Evolutionary conservation across 2,888 invertebrate species (phyloP).

Genomic region (Philereme transversata): DNA sequence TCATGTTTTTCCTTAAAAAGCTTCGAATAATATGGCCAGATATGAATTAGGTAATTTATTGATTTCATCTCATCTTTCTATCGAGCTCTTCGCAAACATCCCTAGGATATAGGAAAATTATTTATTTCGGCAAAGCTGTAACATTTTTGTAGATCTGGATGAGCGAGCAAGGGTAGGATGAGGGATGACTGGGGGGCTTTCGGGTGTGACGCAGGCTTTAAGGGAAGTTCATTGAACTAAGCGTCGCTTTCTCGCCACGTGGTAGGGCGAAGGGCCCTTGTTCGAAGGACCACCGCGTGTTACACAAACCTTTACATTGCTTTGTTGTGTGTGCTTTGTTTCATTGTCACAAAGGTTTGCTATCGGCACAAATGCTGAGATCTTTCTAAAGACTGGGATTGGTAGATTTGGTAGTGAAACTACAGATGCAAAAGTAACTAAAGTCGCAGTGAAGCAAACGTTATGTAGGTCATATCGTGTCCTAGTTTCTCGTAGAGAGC

Average conservation of each 20-base stretch:
- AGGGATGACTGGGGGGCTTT: slow-evolving; percentile 20
- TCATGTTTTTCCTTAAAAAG: slow-evolving; percentile 8
- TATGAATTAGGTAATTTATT: slow-evolving; percentile 22
- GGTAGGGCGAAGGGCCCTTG: slow-evolving; percentile 16
- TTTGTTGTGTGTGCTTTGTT: slow-evolving; percentile 10
- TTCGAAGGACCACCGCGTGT: slow-evolving; percentile 12
- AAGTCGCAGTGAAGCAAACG: slow-evolving; percentile 11
- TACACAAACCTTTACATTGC: slow-evolving; percentile 4
- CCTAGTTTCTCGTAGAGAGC: slow-evolving; percentile 23
- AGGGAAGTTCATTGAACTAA: slow-evolving; percentile 29
- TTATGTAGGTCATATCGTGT: slow-evolving; percentile 27
- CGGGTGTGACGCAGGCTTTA: slow-evolving; percentile 27
- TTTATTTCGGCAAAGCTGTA: slow-evolving; percentile 15
- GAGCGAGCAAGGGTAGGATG: slow-evolving; percentile 18
- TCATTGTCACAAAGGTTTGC: slow-evolving; percentile 8
- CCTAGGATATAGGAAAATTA: slow-evolving; percentile 17
- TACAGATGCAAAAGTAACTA: slow-evolving; percentile 7
- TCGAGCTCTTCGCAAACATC: background rate
- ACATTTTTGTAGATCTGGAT: slow-evolving; percentile 21
- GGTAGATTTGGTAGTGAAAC: slow-evolving; percentile 5
- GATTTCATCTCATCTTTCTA: slow-evolving; percentile 13
- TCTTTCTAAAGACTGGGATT: background rate
- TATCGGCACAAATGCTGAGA: background rate
- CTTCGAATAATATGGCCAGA: slow-evolving; percentile 9
- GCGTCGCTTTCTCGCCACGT: slow-evolving; percentile 18